Evolutionary conservation across 2,888 invertebrate species (phyloP).

Genomic region (Eupithecia centaureata): DNA sequence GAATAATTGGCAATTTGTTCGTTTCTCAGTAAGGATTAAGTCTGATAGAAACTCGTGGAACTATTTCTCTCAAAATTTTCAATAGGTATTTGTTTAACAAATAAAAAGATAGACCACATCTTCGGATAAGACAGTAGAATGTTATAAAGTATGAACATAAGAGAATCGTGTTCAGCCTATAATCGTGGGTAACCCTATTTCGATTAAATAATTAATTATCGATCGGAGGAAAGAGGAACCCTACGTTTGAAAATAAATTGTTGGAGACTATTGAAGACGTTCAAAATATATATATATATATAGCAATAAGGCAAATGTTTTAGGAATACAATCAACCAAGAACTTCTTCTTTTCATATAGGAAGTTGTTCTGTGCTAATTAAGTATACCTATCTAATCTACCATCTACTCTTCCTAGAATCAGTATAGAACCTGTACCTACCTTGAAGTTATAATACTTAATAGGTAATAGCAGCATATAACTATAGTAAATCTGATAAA

Average conservation of each 20-base stretch:
- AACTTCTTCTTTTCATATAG: slow-evolving; percentile 47
- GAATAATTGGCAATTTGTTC: slow-evolving; percentile 40
- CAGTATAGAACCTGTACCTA: no score
- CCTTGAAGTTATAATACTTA: no score
- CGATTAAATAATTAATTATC: slow-evolving; percentile 67
- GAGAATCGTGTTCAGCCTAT: slow-evolving; percentile 57
- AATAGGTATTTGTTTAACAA: not conserved
- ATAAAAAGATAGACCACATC: not conserved
- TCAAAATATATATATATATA: slow-evolving; percentile 47
- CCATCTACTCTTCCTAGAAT: no score
- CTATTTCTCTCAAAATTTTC: slow-evolving; percentile 1
- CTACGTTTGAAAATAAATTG: slow-evolving; percentile 55
- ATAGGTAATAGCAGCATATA: not conserved
- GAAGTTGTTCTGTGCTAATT: not conserved
- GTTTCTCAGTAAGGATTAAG: slow-evolving; percentile 36
- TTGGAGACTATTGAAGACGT: slow-evolving; percentile 45
- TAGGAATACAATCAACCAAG: slow-evolving; percentile 46
- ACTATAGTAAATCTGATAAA: slow-evolving; percentile 38
- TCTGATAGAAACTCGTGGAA: slow-evolving; percentile 13
- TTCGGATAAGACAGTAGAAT: not conserved
- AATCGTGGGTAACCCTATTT: slow-evolving; percentile 62
- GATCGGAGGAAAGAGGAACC: slow-evolving; percentile 57
- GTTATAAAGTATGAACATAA: slow-evolving; percentile 27
- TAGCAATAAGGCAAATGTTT: slow-evolving; percentile 49
- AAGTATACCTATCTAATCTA: not conserved